phyloP scores from a whole-genome alignment of 2,888 invertebrate genomes.

The Latrodectus hesperus region DNA sequence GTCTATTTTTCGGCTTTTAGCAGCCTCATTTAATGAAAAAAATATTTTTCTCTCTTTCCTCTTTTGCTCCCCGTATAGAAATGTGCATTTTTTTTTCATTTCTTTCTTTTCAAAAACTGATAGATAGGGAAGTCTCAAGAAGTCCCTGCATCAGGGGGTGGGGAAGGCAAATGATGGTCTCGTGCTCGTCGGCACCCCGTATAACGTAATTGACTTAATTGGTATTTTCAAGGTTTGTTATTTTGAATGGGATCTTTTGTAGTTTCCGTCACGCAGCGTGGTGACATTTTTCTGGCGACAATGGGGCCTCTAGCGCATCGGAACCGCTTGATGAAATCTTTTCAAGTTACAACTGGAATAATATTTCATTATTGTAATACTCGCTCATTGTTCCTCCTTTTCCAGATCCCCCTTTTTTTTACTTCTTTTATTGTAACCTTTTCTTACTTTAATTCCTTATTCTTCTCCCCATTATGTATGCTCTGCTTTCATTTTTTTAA shows the following conservation, averaged over 20 bases:
- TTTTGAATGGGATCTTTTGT: conserved; percentile 64
- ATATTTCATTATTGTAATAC: conserved; percentile 62
- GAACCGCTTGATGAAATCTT: conserved; percentile 58
- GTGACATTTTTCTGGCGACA: conserved; percentile 68
- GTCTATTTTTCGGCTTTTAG: conserved; percentile 58
- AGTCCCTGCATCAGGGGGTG: conserved; percentile 14
- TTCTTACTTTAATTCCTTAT: conserved; percentile 63
- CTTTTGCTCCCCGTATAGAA: neutral
- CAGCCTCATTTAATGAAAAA: conserved; percentile 58
- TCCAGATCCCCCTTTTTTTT: conserved; percentile 13
- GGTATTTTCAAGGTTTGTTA: conserved; percentile 67
- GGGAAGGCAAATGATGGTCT: conserved; percentile 50
- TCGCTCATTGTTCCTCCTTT: conserved; percentile 22
- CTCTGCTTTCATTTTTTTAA: conserved; percentile 27
- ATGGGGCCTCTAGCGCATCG: conserved; percentile 65
- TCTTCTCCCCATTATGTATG: conserved; percentile 48
- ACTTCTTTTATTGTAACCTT: conserved; percentile 24
- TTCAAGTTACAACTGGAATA: conserved; percentile 54
- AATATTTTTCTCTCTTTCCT: conserved; percentile 14
- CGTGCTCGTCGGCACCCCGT: neutral
- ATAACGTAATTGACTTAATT: conserved; percentile 67
- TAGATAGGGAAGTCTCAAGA: neutral
- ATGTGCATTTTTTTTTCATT: neutral
- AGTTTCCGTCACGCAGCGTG: conserved; percentile 60
- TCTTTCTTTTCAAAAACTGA: neutral